A percentile compares a stretch with the other conserved stretches of the same genome.
These are phyloP conservation scores for Ophion costatus DNA, from an alignment of 2,888 invertebrate species.

Conservation along the genomic window DNA sequence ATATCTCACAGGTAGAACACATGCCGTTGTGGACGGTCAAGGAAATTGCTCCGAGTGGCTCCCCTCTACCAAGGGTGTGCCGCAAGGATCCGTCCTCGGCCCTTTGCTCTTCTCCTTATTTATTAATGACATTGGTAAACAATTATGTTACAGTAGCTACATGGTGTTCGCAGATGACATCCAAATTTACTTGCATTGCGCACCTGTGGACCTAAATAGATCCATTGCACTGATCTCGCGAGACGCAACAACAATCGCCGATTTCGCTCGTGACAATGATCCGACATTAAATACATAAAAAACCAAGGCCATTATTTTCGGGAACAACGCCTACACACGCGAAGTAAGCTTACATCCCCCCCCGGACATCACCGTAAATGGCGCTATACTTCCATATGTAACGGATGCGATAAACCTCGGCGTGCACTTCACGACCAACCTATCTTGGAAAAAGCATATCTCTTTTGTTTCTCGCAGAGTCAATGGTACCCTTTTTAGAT, in stretches of 20 bases:
- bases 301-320: conserved; percentile 7
- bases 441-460: conserved; percentile 30
- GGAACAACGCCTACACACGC: neutral
- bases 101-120: conserved; percentile 16
- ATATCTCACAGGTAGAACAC: conserved; percentile 4
- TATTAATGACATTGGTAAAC: conserved; percentile 24
- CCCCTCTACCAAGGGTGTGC: neutral
- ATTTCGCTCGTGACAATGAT: neutral
- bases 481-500: neutral
- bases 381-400: neutral
- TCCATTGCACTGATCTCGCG: neutral
- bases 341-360: neutral
- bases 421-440: neutral
- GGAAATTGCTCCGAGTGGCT: neutral
- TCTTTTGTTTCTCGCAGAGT: neutral
- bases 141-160: neutral
- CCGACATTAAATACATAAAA: conserved; percentile 3
- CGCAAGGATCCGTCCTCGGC: conserved; percentile 19
- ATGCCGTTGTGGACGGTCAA: conserved; percentile 5
- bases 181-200: conserved; percentile 21
- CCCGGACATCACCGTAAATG: neutral
- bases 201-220: neutral
- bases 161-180: conserved; percentile 45
- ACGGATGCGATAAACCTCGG: conserved; percentile 18
- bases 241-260: neutral